Percentiles rank a stretch among this genome's conserved stretches.
These are phyloP conservation scores for Aethina tumida DNA, from an alignment of 1,140 invertebrate species.

Conservation along the genomic window DNA sequence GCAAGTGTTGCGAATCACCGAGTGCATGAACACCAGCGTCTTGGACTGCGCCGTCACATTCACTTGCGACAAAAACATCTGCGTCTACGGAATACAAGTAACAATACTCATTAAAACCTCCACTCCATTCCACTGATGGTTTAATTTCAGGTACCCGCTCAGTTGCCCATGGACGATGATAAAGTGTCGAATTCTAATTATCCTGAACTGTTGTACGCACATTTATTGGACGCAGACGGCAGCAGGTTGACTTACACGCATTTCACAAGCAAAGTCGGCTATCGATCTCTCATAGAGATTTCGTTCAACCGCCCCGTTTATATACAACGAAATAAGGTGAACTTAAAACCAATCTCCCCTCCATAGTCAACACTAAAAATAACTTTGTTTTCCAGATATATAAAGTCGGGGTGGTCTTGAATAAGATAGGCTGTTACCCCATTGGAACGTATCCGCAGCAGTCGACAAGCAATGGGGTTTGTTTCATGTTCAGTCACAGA, in stretches of 20 bases:
- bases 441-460: constrained; percentile 54
- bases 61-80: constrained; percentile 67
- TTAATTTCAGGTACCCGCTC: constrained; percentile 45
- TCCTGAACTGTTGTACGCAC: constrained; percentile 67
- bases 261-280: constrained; percentile 59
- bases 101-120: constrained; percentile 6
- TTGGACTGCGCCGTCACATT: constrained; percentile 67
- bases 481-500: constrained; percentile 63
- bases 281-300: constrained; percentile 60
- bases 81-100: constrained; percentile 58
- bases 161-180: constrained; percentile 41
- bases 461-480: constrained; percentile 51
- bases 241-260: constrained; percentile 69
- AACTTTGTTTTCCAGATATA: constrained; percentile 45
- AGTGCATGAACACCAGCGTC: constrained; percentile 58
- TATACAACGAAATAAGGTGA: constrained; percentile 61
- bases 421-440: constrained; percentile 68
- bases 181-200: constrained; percentile 39
- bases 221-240: constrained; percentile 64
- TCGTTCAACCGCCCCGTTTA: constrained; percentile 67
- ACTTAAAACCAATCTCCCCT: background rate
- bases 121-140: constrained; percentile 3
- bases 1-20: constrained; percentile 47
- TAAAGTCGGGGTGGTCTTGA: constrained; percentile 69
- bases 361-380: background rate